These are phyloP conservation scores for Chloebia gouldiae DNA, from an alignment of 2,113 vertebrate species.

Conservation along the genomic window DNA sequence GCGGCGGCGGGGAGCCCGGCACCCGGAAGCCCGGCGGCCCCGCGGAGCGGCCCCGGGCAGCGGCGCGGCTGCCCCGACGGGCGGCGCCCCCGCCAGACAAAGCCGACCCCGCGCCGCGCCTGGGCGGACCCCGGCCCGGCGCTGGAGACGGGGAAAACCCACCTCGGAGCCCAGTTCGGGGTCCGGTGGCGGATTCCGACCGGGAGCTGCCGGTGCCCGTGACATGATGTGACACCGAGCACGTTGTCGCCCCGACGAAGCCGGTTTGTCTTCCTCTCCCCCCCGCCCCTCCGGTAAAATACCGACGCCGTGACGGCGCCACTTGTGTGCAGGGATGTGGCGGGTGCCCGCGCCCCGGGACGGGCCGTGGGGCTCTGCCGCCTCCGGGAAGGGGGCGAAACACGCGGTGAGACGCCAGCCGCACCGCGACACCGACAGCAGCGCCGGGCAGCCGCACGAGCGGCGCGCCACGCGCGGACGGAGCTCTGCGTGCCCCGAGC, in stretches of 20 bases:
- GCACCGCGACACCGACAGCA: neutral
- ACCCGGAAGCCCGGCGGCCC: too few species aligned
- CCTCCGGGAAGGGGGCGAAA: neutral
- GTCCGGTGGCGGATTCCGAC: neutral
- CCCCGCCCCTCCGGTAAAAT: neutral
- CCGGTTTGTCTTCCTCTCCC: neutral
- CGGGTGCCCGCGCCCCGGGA: neutral
- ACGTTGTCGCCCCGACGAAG: neutral
- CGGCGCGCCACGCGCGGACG: neutral
- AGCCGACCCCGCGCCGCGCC: neutral
- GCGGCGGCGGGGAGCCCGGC: too few species aligned
- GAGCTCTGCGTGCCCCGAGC: neutral
- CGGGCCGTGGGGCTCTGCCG: neutral
- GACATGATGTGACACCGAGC: neutral
- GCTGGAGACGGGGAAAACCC: slow-evolving; percentile 34
- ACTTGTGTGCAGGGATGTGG: rapidly evolving
- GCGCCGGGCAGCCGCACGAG: neutral
- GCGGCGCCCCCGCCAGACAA: neutral
- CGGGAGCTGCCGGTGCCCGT: neutral
- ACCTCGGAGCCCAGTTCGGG: neutral
- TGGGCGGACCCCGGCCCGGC: neutral
- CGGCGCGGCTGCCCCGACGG: neutral
- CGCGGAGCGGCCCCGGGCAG: too few species aligned
- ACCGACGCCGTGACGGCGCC: neutral
- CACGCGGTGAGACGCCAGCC: neutral